Evolutionary conservation across 2,113 vertebrate genomes (phyloP), one percentile per base, ranked within the genome.

Genomic region (Halcyon senegalensis): DNA sequence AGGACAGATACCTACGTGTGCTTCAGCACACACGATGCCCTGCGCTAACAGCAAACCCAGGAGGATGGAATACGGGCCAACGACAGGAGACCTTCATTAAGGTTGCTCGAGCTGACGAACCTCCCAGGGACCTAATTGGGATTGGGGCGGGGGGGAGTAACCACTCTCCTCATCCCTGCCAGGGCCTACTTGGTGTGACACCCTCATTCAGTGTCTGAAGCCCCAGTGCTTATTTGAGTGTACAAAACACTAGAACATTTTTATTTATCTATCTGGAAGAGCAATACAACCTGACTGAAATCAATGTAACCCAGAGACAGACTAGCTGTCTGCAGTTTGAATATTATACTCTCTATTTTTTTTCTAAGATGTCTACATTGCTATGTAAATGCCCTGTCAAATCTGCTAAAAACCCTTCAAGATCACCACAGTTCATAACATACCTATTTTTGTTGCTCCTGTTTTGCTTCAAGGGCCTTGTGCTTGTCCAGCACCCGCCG

Each of bases 121-220:
- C 2, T n/a, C 12, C 1, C 59, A 63, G 58, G 79, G 18, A 72
- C 11, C 12, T 31, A 3, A 2, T 9, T 0, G 1, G 53, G 30
- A n/a, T 2, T 5, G 11, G 50, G 50, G 23, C 3, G 24, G 24
- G 24, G 18, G 18, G 48, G 51, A 16, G 72, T 76, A n/a, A 27
- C 2, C 50, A 18, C 14, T 19, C 73, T 35, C 80, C 64, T 78
- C n/a, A 50, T 3, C 39, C 5, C 3, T n/a, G 43, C 33, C 17
- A 58, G 23, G 17, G 39, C 13, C 14, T 69, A 15, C 56, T 14
- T 59, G 28, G 12, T 44, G 44, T n/a, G 60, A 41, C 7, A 53
- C 17, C 16, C 19, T 33, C 1, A 0, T 50, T 28, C 0, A 2
- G n/a, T 46, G 44, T 21, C n/a, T 48, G n/a, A 68, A 13, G 11